Evolutionary conservation across 2,888 invertebrate species (phyloP), one percentile per base, ranked within the genome.

Genomic region (Branchellion lobata): DNA sequence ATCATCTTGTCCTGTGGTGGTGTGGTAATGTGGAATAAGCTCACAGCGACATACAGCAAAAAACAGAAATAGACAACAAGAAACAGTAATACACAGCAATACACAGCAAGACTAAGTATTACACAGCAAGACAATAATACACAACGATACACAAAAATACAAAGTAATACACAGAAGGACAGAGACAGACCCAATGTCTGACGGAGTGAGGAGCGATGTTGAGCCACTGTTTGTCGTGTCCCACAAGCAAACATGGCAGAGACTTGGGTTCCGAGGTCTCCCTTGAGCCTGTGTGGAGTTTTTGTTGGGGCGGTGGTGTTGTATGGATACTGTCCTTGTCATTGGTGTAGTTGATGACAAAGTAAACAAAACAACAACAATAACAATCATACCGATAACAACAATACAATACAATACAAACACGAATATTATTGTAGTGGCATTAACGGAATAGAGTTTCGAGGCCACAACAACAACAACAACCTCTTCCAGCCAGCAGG

Each of bases 231-330:
- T 94, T 93, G 86, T 97, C 97, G 88, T 94, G 93, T 0, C 96
- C 96, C 61, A 96, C 95, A 79, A 96, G 91, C 71, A 97, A 90
- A 2, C 94, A 93, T 31, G 97, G 97, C 85, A 97, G 94, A 0
- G 97, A 96, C 88, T 97, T 97, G 51, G 97, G 96, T 87, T 96
- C 96, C 89, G 95, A 96, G 82, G 95, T 93, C 87, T 96, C 96
- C 86, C 94, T 94, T 79, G 95, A 94, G 79, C 95, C 90, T 89
- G n/a, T n/a, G n/a, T n/a, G n/a, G n/a, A n/a, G n/a, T n/a, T n/a
- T n/a, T n/a, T n/a, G n/a, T n/a, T 18, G 61, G 8, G 61, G 24
- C 5, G 61, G 21, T 57, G 21, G 61, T 57, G 24, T 57, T 8
- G 21, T 57, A 57, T 57, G n/a, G 24, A 18, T 57, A 57, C n/a